Base-by-base conservation (phyloP, 2,797 vertebrate species). In the Periophthalmus magnuspinnatus region DNA sequence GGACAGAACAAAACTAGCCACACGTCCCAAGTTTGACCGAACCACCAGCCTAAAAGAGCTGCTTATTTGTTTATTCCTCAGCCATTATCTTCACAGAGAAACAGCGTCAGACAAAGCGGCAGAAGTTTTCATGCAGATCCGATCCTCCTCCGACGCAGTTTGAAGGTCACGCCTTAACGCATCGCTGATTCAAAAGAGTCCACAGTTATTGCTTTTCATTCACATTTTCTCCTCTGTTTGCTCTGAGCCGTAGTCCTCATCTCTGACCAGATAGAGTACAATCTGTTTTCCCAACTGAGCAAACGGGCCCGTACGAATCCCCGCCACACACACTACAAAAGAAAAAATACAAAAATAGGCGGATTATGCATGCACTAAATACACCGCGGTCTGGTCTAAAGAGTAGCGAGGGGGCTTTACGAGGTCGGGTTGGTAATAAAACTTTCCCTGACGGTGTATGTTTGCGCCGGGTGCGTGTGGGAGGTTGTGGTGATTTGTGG, bases 401-500 rank as follows among this genome's bases (percentile, higher is more conserved):
- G 64, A 77, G 78, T 62, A 67, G 77, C 84, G 73, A 48, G 82
- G 86, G 86, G 82, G 78, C 78, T n/a, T 41, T 86, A 81, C 70
- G 38, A 57, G 66, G 74, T 73, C 75, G 80, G 72, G 76, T 36
- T 65, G 81, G 79, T 78, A 78, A 90, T 91, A 89, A 89, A 88
- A 90, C 77, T 78, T 84, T 81, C 66, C 70, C 65, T 82, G 77
- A 72, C 80, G 87, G 86, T 84, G 74, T 70, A 70, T 75, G 76
- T 63, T 61, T 36, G 57, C 82, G 84, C 84, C 68, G 36, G 24
- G 80, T 81, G 38, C 24, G 79, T 81, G 84, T 85, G 83, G 82
- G 82, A 91, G 83, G 81, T 81, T 81, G 84, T 92, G 90, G 84
- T 92, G 90, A 92, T 92, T 92, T 92, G 91, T 91, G 82, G 89